Percentiles rank a stretch among this genome's conserved stretches.
phyloP scores from a whole-genome alignment of 2,797 vertebrate genomes.

The Rhinella marina region DNA sequence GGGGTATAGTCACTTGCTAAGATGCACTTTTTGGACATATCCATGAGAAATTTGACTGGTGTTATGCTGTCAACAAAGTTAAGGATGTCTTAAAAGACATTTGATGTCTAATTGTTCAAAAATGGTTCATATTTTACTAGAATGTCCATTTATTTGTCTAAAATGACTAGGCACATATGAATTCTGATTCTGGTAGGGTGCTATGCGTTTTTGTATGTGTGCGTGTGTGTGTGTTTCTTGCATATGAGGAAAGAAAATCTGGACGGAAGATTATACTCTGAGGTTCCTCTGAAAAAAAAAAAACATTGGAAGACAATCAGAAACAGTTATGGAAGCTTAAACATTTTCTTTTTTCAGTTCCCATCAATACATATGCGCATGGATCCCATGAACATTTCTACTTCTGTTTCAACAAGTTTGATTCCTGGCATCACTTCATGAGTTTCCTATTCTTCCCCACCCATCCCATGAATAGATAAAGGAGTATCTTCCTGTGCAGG shows the following conservation, averaged over 20 bases:
- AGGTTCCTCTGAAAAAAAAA: neutral
- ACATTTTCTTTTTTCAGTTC: slow-evolving; percentile 20
- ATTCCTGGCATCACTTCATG: slow-evolving; percentile 39
- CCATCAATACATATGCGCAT: slow-evolving; percentile 22
- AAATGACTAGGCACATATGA: neutral
- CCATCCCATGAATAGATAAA: slow-evolving; percentile 55
- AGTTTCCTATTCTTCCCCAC: slow-evolving; percentile 51
- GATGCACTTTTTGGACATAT: no score
- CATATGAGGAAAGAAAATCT: neutral
- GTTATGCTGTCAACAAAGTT: no score
- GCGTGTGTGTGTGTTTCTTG: neutral
- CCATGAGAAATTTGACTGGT: no score
- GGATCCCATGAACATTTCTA: neutral
- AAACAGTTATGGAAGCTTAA: slow-evolving; percentile 15
- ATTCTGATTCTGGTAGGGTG: no score
- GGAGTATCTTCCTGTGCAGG: slow-evolving; percentile 56
- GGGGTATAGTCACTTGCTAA: no score
- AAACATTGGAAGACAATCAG: neutral
- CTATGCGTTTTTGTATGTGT: neutral
- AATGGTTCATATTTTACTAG: neutral
- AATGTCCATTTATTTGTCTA: neutral
- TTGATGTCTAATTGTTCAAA: neutral
- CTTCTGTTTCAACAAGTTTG: slow-evolving; percentile 38
- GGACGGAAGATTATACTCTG: neutral
- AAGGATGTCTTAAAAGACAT: neutral